Evolutionary conservation across 1,140 invertebrate species (phyloP).

Genomic region (Drosophila erecta): DNA sequence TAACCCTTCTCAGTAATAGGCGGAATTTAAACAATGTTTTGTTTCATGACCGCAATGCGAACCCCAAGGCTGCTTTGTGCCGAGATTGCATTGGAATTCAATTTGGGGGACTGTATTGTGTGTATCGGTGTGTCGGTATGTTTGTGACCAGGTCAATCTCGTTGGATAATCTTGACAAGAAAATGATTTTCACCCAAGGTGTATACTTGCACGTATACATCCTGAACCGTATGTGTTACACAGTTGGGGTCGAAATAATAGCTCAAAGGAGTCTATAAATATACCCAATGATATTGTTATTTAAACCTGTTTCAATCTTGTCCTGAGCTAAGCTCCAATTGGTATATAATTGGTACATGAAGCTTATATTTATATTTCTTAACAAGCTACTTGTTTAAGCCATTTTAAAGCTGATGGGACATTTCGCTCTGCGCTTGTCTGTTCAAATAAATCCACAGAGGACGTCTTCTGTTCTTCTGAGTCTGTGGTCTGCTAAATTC

Average conservation of each 20-base stretch:
- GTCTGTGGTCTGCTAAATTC: constrained; percentile 44
- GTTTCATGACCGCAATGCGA: constrained; percentile 59
- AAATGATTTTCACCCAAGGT: constrained; percentile 66
- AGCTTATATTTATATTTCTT: not conserved
- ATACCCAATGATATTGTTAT: too few species aligned
- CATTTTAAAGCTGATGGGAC: not conserved
- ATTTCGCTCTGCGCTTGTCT: not conserved
- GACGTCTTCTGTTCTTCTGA: constrained; percentile 28
- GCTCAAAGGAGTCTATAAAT: not conserved
- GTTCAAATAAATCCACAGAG: constrained; percentile 32
- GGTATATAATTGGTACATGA: too few species aligned
- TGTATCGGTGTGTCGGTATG: not conserved
- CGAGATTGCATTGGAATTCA: constrained; percentile 75
- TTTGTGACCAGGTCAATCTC: constrained; percentile 56
- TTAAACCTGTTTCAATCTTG: too few species aligned
- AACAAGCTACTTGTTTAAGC: not conserved
- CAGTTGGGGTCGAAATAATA: constrained; percentile 4
- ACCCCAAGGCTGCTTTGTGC: constrained; percentile 11
- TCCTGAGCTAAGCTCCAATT: too few species aligned
- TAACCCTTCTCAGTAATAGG: constrained; percentile 60
- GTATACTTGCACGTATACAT: constrained; percentile 19
- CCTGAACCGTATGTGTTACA: not conserved
- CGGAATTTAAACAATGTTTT: constrained; percentile 68
- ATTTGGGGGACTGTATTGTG: constrained; percentile 57
- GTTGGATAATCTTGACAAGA: constrained; percentile 64